phyloP scores from a whole-genome alignment of 2,113 vertebrate genomes.

The Trochalopteron elliotii region DNA sequence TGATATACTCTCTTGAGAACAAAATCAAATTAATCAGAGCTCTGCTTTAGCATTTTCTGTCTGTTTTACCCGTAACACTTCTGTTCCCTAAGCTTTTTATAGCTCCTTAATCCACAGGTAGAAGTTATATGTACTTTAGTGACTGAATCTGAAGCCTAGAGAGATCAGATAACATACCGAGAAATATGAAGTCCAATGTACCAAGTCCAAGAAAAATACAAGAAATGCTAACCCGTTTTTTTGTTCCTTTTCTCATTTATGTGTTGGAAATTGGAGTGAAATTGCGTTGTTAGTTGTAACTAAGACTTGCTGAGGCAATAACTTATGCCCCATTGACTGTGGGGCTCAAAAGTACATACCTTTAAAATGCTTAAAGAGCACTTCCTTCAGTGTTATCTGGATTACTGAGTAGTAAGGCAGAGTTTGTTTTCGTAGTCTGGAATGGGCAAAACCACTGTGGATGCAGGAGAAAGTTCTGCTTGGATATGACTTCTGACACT shows the following conservation, averaged over 20 bases:
- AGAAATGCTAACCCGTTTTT: not conserved
- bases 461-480: not conserved
- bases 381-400: not conserved
- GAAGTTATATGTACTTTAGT: not conserved
- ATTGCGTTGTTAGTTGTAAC: not conserved
- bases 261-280: not conserved
- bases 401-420: not conserved
- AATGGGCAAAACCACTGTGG: not conserved
- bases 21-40: not conserved
- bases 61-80: not conserved
- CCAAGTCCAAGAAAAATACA: not conserved
- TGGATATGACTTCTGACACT: not conserved
- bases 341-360: not conserved
- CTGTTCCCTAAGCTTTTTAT: not conserved
- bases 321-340: not conserved
- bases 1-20: not conserved
- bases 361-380: not conserved
- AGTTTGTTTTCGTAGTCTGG: not conserved
- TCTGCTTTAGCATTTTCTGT: not conserved
- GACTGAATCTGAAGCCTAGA: not conserved
- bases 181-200: not conserved
- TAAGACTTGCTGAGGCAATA: not conserved
- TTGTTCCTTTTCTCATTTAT: not conserved
- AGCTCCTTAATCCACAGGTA: not conserved
- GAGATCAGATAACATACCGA: not conserved